A percentile compares a stretch with the other conserved stretches of the same genome.
phyloP scores from a whole-genome alignment of 2,888 invertebrate genomes.

The Flexamia atlantica region DNA sequence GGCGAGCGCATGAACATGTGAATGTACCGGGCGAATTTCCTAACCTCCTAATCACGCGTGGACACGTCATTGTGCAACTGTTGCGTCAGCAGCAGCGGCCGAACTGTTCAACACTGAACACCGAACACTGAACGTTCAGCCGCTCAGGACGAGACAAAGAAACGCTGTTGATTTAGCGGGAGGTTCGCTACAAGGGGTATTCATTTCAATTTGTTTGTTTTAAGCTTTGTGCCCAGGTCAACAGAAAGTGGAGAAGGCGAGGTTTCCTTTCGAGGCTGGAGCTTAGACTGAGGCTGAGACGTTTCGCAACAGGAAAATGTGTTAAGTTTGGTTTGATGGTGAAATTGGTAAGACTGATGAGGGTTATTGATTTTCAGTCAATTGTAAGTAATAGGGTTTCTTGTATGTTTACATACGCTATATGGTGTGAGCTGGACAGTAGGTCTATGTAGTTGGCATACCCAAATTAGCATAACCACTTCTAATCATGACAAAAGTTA shows the following conservation, averaged over 20 bases:
- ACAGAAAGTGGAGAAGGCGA: not conserved
- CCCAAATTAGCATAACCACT: too few relatives aligned
- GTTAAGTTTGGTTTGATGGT: too few relatives aligned
- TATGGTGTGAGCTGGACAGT: too few relatives aligned
- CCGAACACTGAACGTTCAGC: constrained; percentile 8
- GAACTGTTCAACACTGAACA: not conserved
- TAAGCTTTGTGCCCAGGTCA: constrained; percentile 23
- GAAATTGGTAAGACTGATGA: too few relatives aligned
- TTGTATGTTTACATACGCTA: too few relatives aligned
- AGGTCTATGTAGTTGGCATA: too few relatives aligned
- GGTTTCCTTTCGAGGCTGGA: constrained; percentile 2
- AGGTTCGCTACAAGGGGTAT: not conserved
- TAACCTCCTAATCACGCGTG: constrained; percentile 39
- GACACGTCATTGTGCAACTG: constrained; percentile 34
- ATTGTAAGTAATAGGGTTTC: too few relatives aligned
- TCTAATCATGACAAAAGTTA: too few relatives aligned
- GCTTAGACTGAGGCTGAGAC: too few relatives aligned
- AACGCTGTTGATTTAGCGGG: constrained; percentile 16
- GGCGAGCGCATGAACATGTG: constrained; percentile 22
- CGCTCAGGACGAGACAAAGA: constrained; percentile 31
- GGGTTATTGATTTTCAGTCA: too few relatives aligned
- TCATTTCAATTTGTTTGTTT: constrained; percentile 30
- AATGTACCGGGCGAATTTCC: constrained; percentile 50
- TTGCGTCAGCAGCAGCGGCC: not conserved
- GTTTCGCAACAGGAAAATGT: constrained; percentile 1